Base-by-base conservation (phyloP, 37 sponge, comb jelly and placozoan genomes). In the Petrosia ficiformis region DNA sequence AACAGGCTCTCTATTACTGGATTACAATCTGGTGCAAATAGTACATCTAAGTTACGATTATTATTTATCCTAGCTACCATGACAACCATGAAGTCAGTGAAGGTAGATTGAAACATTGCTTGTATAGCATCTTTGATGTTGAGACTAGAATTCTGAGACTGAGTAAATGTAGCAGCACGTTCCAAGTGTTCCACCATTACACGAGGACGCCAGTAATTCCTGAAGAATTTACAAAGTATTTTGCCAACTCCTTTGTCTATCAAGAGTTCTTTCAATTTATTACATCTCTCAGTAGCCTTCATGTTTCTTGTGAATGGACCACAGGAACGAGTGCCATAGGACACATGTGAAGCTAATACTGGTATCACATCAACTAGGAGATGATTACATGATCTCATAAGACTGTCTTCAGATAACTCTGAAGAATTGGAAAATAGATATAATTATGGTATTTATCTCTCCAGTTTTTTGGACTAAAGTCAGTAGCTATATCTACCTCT, bases 41-140 rank as follows among this genome's bases (percentile, higher is more conserved):
- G 58, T 4, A 81, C 60, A 71, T 90, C 91, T 14, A 94, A 38
- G 69, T 90, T 86, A 33, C 64, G 60, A 42, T 69, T 68, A 22
- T 87, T 71, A 33, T 87, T 94, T 40, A 90, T 80, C 36, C 77
- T 83, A 22, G 78, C 74, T 42, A 90, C 16, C 87, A 94, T 84
- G 72, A 76, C 80, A 57, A 87, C 74, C 34, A 90, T 58, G 66
- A 89, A 94, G 36, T 90, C 87, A 40, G 78, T 76, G 67, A 90
- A 84, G 0, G 81, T 75, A 66, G 57, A 80, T 73, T 84, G 82
- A 69, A 87, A 87, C 52, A 37, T 78, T 26, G 71, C 73, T 68
- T 90, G 82, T 28, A 94, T 70, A 21, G 80, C 78, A 43, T 90
- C 91, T 25, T 82, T 78, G 41, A 90, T 82, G 79, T 77, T 90